phyloP scores from a whole-genome alignment of 2,888 invertebrate genomes.

The Phaonia tiefii region DNA sequence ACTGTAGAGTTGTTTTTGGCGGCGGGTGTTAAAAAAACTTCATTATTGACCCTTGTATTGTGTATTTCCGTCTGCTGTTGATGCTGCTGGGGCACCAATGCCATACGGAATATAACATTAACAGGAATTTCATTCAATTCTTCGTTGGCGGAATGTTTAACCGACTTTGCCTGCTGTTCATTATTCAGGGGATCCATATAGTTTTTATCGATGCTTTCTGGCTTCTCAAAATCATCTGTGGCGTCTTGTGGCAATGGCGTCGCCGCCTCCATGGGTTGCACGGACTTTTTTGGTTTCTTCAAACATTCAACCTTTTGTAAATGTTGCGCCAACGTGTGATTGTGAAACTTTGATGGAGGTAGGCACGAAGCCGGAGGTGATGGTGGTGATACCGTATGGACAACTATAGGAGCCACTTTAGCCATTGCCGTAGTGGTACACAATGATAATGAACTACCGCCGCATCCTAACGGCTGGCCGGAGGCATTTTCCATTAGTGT shows the following conservation, averaged over 20 bases:
- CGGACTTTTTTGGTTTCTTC: slow-evolving; percentile 73
- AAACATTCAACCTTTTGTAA: slow-evolving; percentile 78
- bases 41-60: slow-evolving; percentile 51
- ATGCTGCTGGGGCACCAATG: slow-evolving; percentile 31
- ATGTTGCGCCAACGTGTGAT: slow-evolving; percentile 78
- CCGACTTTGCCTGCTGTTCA: slow-evolving; percentile 24
- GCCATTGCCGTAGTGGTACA: slow-evolving; percentile 61
- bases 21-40: slow-evolving; percentile 56
- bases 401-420: slow-evolving; percentile 64
- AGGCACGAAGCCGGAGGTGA: slow-evolving; percentile 68
- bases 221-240: slow-evolving; percentile 57
- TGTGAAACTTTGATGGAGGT: slow-evolving; percentile 79
- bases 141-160: slow-evolving; percentile 78
- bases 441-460: slow-evolving; percentile 35
- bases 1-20: slow-evolving; percentile 22
- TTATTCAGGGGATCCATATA: slow-evolving; percentile 43
- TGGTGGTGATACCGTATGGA: slow-evolving; percentile 60
- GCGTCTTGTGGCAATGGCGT: not conserved
- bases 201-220: slow-evolving; percentile 55
- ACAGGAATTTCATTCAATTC: slow-evolving; percentile 79
- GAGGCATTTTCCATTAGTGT: slow-evolving; percentile 59
- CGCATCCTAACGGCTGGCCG: slow-evolving; percentile 47
- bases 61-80: slow-evolving; percentile 26
- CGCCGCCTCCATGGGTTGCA: slow-evolving; percentile 32
- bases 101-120: slow-evolving; percentile 78